Base-by-base conservation (phyloP, 2,797 vertebrate genomes). In the Coccyzus lansbergi region DNA sequence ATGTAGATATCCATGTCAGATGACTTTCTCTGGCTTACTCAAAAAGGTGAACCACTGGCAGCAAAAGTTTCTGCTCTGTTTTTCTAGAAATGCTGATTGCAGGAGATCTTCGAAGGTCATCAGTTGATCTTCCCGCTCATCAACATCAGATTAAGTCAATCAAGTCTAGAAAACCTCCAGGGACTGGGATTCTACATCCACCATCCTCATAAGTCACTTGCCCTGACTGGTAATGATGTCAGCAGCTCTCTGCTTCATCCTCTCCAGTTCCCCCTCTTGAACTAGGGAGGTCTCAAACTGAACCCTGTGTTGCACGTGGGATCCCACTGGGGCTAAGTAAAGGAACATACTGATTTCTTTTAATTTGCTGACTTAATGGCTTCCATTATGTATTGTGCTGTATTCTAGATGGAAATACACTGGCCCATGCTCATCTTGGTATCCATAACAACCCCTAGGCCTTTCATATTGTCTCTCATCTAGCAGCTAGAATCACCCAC, bases 381-480 rank as follows among this genome's bases (percentile, higher is more conserved):
- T 8, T 4, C 10, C 7, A 12, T 67, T 40, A 55, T 24, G 12
- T 1, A 42, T 52, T 90, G 52, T 74, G 6, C 9, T 72, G 3
- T 49, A 38, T 71, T 71, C 9, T 13, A 67, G 11, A 31, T 22
- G 21, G 15, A 65, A 75, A 69, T 38, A 46, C 13, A 38, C 1
- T 11, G 48, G 58, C 33, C 42, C 15, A 16, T 28, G 34, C 21
- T 90, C 20, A 70, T 5, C 15, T n/a, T 70, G 6, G 10, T 36
- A 21, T 28, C 29, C 28, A 40, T 6, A 3, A 28, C 1, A 51
- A 42, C 4, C 5, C 7, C 2, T 19, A 19, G 9, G 18, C 1
- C 9, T 90, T 88, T 60, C 6, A 1, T 34, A 42, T 7, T 3
- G 0, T 49, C 15, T 53, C 20, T 34, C 51, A 49, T 34, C 55